Base-by-base conservation (phyloP, 1,140 invertebrate genomes). In the Trichonephila inaurata region DNA sequence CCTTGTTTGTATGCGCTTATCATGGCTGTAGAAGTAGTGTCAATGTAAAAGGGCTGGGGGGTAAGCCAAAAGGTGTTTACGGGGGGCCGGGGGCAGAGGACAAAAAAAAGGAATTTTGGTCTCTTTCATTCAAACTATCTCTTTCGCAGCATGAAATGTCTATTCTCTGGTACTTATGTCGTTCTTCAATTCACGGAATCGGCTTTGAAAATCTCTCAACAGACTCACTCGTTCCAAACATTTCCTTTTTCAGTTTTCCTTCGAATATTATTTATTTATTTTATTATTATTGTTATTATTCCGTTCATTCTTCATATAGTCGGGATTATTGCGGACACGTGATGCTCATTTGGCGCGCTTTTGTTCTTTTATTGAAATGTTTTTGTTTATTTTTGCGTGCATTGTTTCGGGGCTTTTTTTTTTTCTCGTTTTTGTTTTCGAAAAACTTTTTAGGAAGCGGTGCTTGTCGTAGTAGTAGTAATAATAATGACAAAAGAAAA, bases 221-320 rank as follows among this genome's bases (percentile, higher is more conserved):
- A 64, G 12, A 28, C 44, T 82, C 8, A 61, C 33, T 51, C 28
- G 33, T 60, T 64, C 19, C 14, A 33, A 90, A 58, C 89, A 90
- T 90, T 90, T 90, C 89, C 89, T 90, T 90, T 90, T 77, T 77
- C 40, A 90, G 89, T 90, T 89, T 87, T 89, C 87, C 69, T 62
- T 89, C n/a, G 21, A 62, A 89, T 77, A n/a, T 77, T 28, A 33
- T 90, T 81, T 77, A 58, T 77, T 58, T 61, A 81, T 33, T 62
- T 40, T 64, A 51, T 51, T 51, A 51, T 51, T 51, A 51, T 40
- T 62, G 28, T 87, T 66, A 16, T n/a, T 66, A n/a, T 89, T 44
- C 28, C 10, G 40, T 60, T 90, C 33, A 7, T 44, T 88, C 66
- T 40, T 77, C 33, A 72, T 40, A 40, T 58, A 60, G 64, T 66